Conservation (phyloP, 2,888 invertebrate species). For the Aphodius granarius region DNA sequence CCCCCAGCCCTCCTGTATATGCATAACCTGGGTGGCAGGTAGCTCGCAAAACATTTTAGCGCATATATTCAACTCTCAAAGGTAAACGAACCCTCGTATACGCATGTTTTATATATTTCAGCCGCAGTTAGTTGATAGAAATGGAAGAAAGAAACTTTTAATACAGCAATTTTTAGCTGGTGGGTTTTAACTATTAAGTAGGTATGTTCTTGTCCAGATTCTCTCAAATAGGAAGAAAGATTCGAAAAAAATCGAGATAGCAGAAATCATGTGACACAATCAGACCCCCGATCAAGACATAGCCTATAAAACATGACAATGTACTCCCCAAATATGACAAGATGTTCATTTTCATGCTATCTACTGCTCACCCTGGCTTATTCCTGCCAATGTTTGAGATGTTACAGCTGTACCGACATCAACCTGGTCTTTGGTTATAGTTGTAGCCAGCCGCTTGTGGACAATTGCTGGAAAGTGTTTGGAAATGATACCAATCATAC, state of each 20-base stretch:
- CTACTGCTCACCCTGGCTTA: neutral
- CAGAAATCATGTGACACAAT: no score
- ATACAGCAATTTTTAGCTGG: neutral
- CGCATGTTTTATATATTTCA: neutral
- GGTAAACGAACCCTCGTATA: neutral
- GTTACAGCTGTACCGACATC: neutral
- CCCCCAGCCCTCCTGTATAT: neutral
- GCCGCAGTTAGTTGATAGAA: neutral
- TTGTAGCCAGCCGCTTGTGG: neutral
- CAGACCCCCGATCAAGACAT: neutral
- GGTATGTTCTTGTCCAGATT: no score
- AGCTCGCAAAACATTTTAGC: neutral
- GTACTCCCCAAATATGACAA: neutral
- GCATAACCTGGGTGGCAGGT: neutral
- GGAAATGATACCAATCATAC: neutral
- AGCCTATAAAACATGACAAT: neutral
- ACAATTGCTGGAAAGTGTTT: neutral
- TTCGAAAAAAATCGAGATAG: no score
- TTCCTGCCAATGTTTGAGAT: neutral
- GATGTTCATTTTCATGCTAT: neutral
- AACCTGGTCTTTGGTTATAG: neutral
- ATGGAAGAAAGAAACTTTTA: neutral
- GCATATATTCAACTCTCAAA: neutral
- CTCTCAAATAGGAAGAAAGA: no score
- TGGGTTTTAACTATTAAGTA: no score